Conservation (phyloP, 1,140 invertebrate genomes). For the Lepidurus apus region DNA sequence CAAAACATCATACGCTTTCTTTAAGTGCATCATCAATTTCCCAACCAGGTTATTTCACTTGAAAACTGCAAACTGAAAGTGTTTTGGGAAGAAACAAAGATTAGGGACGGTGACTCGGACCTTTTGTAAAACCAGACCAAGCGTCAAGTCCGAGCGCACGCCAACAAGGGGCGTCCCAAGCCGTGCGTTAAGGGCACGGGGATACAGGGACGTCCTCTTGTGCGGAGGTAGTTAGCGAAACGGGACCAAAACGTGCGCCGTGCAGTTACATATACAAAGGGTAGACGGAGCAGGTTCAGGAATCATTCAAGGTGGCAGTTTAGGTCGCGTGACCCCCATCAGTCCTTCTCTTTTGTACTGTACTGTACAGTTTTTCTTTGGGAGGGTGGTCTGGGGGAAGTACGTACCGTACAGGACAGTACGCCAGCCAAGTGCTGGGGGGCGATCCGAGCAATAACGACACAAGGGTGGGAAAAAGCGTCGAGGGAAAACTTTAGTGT, state of each 20-base stretch:
- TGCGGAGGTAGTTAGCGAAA: slow-evolving; percentile 17
- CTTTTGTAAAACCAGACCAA: neutral
- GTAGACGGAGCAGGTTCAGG: neutral
- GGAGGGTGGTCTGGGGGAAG: neutral
- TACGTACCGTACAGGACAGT: neutral
- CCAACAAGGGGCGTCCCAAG: neutral
- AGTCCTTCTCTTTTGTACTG: neutral
- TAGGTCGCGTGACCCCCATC: neutral
- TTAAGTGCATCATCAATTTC: too few relatives aligned
- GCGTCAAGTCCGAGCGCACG: slow-evolving; percentile 12
- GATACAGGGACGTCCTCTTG: neutral
- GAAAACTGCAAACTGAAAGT: neutral
- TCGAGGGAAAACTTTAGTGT: neutral
- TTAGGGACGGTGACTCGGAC: neutral
- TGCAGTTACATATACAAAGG: neutral
- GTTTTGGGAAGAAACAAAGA: neutral
- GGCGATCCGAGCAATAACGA: slow-evolving; percentile 13
- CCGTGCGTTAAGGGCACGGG: neutral
- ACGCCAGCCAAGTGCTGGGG: slow-evolving; percentile 6
- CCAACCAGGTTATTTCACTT: too few relatives aligned
- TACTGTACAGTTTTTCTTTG: neutral
- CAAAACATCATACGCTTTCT: too few relatives aligned
- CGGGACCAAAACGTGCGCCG: slow-evolving; percentile 14
- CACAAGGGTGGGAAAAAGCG: slow-evolving; percentile 14
- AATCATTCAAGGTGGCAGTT: neutral